Conservation (phyloP, 2,888 invertebrate genomes). For the Drosophila rellima region DNA sequence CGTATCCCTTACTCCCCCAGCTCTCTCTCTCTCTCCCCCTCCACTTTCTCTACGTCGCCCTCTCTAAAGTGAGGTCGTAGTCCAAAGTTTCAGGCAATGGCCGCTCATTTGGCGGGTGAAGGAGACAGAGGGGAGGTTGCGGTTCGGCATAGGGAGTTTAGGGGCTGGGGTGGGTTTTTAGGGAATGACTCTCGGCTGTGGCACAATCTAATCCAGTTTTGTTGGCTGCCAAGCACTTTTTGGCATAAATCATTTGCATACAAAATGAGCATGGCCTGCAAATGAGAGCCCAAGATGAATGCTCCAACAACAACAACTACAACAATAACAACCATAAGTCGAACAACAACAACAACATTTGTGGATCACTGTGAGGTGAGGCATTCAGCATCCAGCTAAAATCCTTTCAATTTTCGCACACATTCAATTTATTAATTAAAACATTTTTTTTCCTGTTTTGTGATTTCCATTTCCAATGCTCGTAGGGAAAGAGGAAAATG, state of each 20-base stretch:
- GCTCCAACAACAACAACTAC: slow-evolving; percentile 52
- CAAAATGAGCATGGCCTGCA: slow-evolving; percentile 80
- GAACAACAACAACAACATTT: slow-evolving; percentile 28
- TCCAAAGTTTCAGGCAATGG: slow-evolving; percentile 62
- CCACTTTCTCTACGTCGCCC: neutral
- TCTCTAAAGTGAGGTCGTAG: slow-evolving; percentile 49
- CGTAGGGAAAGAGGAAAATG: neutral
- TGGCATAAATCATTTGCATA: slow-evolving; percentile 85
- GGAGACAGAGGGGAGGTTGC: slow-evolving; percentile 15
- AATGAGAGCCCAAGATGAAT: slow-evolving; percentile 77
- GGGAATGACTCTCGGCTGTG: slow-evolving; percentile 68
- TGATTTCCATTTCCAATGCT: slow-evolving; percentile 61
- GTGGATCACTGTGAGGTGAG: slow-evolving; percentile 26
- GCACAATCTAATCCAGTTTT: slow-evolving; percentile 80
- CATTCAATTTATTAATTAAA: slow-evolving; percentile 85
- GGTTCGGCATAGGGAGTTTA: neutral
- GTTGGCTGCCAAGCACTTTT: slow-evolving; percentile 73
- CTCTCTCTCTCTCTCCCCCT: neutral
- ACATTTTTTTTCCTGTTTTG: slow-evolving; percentile 70
- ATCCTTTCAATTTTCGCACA: slow-evolving; percentile 84
- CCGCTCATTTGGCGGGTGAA: slow-evolving; percentile 62
- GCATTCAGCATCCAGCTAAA: slow-evolving; percentile 49
- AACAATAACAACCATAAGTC: slow-evolving; percentile 33
- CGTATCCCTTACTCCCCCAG: slow-evolving; percentile 5
- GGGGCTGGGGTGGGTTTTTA: slow-evolving; percentile 27